phyloP scores from a whole-genome alignment of 2,797 vertebrate species.

The Halcyon chelicuti region DNA sequence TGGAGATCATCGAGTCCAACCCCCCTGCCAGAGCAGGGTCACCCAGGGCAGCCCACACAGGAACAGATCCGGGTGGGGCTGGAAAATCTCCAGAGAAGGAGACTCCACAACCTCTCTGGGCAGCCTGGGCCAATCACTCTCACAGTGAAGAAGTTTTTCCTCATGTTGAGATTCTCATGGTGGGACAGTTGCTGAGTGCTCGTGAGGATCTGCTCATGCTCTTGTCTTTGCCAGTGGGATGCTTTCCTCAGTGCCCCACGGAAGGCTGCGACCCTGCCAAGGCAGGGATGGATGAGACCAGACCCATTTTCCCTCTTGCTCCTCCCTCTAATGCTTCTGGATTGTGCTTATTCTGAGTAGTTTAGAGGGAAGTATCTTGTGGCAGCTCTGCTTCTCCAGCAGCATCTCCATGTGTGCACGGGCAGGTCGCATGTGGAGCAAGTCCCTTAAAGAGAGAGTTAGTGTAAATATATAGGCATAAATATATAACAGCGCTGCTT shows the following conservation, averaged over 20 bases:
- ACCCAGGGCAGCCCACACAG: too few species aligned
- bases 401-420: neutral
- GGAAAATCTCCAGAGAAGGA: too few species aligned
- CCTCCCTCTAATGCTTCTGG: neutral
- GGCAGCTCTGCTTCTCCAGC: neutral
- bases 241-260: neutral
- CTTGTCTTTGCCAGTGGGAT: neutral
- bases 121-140: too few species aligned
- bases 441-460: neutral
- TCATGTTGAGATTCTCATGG: neutral
- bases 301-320: neutral
- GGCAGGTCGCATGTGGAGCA: accelerated
- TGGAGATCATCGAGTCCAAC: too few species aligned
- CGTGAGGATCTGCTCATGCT: neutral
- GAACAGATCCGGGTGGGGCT: too few species aligned
- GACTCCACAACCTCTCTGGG: too few species aligned
- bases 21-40: too few species aligned
- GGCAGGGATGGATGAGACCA: neutral
- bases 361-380: neutral
- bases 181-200: neutral
- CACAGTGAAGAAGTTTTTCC: too few species aligned
- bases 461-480: neutral
- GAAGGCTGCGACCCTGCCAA: neutral
- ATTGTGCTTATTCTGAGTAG: neutral
- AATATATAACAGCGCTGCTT: neutral